Conservation (phyloP, 2,113 vertebrate genomes). For the Amazona guildingii region DNA sequence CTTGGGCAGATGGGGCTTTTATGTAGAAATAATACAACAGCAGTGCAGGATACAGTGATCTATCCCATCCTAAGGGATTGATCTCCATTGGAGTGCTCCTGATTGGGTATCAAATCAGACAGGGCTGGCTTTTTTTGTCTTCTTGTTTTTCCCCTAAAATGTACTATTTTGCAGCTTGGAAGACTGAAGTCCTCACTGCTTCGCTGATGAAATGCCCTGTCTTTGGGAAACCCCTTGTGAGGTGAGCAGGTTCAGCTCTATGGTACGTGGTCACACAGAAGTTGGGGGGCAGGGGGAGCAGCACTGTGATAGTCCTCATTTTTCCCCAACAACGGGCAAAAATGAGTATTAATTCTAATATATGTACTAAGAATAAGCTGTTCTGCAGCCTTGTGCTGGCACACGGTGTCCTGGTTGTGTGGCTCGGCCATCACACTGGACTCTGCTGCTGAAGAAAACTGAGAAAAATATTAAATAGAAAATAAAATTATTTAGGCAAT, state of each 20-base stretch:
- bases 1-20: fast-evolving
- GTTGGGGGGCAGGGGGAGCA: background rate
- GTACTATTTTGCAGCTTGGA: background rate
- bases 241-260: background rate
- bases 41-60: background rate
- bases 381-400: background rate
- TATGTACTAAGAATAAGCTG: background rate
- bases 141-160: background rate
- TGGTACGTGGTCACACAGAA: fast-evolving
- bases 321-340: background rate
- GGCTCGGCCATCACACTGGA: background rate
- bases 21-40: background rate
- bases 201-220: background rate
- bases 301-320: background rate
- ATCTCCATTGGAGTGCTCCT: background rate
- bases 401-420: background rate
- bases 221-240: background rate
- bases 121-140: background rate
- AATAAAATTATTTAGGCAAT: background rate
- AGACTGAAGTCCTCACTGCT: background rate
- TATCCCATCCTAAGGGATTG: background rate
- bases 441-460: background rate
- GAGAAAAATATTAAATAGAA: background rate
- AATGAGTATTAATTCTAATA: background rate
- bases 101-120: background rate